These are phyloP conservation scores for Amaurobius ferox DNA, from an alignment of 2,888 invertebrate genomes.

Conservation along the genomic window DNA sequence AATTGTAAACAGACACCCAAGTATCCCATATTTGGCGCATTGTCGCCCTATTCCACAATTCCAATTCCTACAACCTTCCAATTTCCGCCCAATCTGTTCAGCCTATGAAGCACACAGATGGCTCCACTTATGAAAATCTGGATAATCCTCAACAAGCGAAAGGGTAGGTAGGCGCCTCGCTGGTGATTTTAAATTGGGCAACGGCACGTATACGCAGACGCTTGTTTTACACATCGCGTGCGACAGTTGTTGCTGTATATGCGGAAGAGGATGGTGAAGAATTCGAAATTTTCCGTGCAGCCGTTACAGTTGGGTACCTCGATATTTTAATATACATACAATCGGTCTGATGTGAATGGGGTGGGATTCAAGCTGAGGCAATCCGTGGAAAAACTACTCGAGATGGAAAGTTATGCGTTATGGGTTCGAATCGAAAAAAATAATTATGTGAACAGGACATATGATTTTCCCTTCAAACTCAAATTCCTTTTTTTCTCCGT, in stretches of 20 bases:
- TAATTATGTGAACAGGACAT: no score
- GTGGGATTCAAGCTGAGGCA: background rate
- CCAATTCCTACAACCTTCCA: background rate
- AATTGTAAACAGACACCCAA: no score
- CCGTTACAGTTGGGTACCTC: background rate
- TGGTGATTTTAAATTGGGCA: background rate
- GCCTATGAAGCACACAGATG: background rate
- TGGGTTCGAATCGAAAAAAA: no score
- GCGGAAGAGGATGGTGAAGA: background rate
- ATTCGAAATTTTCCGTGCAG: background rate
- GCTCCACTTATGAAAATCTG: background rate
- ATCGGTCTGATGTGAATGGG: background rate
- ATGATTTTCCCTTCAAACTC: no score
- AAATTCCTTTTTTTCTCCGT: no score
- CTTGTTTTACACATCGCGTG: conserved; percentile 7
- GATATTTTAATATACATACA: background rate
- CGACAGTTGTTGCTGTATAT: background rate
- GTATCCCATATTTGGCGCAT: no score
- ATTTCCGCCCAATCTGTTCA: conserved; percentile 5
- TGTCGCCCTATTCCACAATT: no score
- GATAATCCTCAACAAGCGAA: background rate
- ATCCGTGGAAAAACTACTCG: background rate
- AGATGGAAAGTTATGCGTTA: no score
- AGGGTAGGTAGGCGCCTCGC: background rate
- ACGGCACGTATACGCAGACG: background rate